Base-by-base conservation (phyloP, 1,140 invertebrate species). In the Leptonema lineaticorne region DNA sequence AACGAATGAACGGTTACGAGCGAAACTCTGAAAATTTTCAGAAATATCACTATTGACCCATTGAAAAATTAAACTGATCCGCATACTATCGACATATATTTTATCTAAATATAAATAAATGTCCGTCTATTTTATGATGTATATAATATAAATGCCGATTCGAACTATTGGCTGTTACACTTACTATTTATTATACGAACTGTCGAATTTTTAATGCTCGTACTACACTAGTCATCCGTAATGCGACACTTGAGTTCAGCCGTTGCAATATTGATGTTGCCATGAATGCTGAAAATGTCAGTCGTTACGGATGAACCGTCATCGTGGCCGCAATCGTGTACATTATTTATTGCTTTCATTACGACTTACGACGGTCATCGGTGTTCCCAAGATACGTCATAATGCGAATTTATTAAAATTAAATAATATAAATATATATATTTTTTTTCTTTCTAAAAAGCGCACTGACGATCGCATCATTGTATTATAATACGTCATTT, bases 291-390 rank as follows among this genome's bases (percentile, higher is more conserved):
- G 64, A 62, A 67, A 59, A 58, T 41, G 53, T 41, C 59, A 20
- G 16, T 50, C 45, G 9, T 18, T 27, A 22, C 50, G 60, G 60
- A 30, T 24, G 30, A 14, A 30, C 53, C 30, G 22, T 59, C 60
- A 9, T 48, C 64, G 53, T 59, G 16, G 29, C 28, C 37, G 58
- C 58, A 48, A 70, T 50, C 29, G 14, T 56, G 30, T 70, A 50
- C 63, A 70, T 70, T 70, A 70, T 70, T 70, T 67, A 70, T 67
- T 27, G 22, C 59, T 58, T 70, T 70, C 69, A 70, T 70, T 67
- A 70, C 56, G 58, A 67, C 56, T 70, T 66, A 33, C 30, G 8
- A 53, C 27, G 50, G 50, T 53, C 50, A 7, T 24, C 24, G 20
- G 9, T 26, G 20, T 11, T 5, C 29, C 29, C 5, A 5, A 33